phyloP scores from a whole-genome alignment of 2,888 invertebrate species.

The Aphodius granarius region DNA sequence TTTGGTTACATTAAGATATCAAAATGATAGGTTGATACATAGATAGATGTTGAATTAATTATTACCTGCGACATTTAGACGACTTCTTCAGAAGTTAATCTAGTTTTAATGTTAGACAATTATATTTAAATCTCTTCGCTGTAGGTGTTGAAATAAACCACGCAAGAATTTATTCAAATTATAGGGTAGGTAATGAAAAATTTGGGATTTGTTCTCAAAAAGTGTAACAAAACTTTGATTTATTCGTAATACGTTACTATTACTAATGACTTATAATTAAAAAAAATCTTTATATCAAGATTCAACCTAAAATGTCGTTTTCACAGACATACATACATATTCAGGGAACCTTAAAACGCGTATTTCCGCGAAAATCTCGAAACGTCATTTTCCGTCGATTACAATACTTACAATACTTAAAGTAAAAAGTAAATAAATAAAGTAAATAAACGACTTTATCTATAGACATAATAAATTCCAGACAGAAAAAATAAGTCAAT shows the following conservation, averaged over 20 bases:
- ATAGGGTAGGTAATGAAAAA: background rate
- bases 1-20: background rate
- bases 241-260: background rate
- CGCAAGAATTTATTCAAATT: background rate
- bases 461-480: background rate
- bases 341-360: too few species aligned
- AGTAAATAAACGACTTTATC: background rate
- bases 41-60: background rate
- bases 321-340: too few species aligned
- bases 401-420: too few species aligned
- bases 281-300: too few species aligned
- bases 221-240: background rate
- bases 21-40: background rate
- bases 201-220: background rate
- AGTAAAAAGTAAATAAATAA: too few species aligned
- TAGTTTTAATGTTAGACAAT: background rate
- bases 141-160: background rate
- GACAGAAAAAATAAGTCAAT: background rate
- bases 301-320: too few species aligned
- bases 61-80: background rate
- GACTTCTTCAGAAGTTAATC: background rate
- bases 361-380: too few species aligned
- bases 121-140: background rate
- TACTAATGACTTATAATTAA: too few species aligned
- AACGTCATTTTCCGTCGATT: too few species aligned